phyloP scores from a whole-genome alignment of 1,140 invertebrate genomes.

The Drosophila simulans region DNA sequence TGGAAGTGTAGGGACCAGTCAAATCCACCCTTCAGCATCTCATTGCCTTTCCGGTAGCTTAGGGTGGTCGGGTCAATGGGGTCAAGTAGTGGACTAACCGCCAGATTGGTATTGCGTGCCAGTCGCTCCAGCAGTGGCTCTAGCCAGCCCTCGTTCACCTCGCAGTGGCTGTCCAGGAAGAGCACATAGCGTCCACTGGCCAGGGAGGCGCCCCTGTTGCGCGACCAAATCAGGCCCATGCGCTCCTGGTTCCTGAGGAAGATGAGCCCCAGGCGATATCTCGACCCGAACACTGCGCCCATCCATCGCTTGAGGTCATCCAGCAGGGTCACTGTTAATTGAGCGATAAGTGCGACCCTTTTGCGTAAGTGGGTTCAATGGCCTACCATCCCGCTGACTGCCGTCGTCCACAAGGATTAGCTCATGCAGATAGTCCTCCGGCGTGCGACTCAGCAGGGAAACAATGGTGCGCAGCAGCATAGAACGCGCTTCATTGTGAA shows the following conservation, averaged over 20 bases:
- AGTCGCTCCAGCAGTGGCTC: slow-evolving; percentile 88
- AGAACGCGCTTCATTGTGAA: slow-evolving; percentile 94
- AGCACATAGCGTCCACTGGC: slow-evolving; percentile 90
- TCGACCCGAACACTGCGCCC: slow-evolving; percentile 84
- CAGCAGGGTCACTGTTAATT: slow-evolving; percentile 37
- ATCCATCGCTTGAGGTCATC: slow-evolving; percentile 85
- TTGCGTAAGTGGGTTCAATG: too few species aligned
- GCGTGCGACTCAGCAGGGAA: slow-evolving; percentile 93
- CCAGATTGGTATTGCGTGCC: slow-evolving; percentile 63
- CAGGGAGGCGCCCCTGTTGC: slow-evolving; percentile 88
- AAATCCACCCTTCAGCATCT: slow-evolving; percentile 93
- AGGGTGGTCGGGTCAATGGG: slow-evolving; percentile 87
- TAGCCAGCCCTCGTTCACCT: slow-evolving; percentile 89
- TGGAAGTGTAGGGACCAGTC: slow-evolving; percentile 98
- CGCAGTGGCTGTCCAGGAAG: slow-evolving; percentile 94
- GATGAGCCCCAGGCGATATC: slow-evolving; percentile 9
- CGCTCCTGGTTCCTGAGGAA: slow-evolving; percentile 88
- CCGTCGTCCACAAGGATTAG: slow-evolving; percentile 97
- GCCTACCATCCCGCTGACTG: slow-evolving; percentile 88
- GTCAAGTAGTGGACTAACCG: slow-evolving; percentile 87
- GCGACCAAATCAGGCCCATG: slow-evolving; percentile 91
- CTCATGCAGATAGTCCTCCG: slow-evolving; percentile 91
- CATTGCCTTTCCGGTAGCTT: slow-evolving; percentile 86
- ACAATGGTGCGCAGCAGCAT: slow-evolving; percentile 89
- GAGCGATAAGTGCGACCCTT: neutral